Base-by-base conservation (phyloP, 1,140 invertebrate species). In the Himalopsyche phryganea region DNA sequence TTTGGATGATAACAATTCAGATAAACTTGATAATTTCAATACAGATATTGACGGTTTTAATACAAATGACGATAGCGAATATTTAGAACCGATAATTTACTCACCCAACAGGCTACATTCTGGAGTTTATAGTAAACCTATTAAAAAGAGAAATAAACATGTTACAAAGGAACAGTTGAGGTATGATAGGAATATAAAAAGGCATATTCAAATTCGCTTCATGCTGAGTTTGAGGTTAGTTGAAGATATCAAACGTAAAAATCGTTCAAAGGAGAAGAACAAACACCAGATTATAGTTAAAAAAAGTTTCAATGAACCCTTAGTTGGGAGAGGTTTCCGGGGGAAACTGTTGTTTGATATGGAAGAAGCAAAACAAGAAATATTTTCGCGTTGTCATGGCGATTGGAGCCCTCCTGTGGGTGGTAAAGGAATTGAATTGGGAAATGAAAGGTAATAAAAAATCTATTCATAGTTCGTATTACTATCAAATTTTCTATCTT, bases 211-310 rank as follows among this genome's bases (percentile, higher is more conserved):
- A 32, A 77, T 78, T 42, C 55, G 76, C 7, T 75, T 78, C 28
- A 77, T 78, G 76, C 60, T 78, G 42, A 77, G 75, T 4, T 58
- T 78, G 46, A 68, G 76, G 45, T 74, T 78, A 70, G 66, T 70
- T 11, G 65, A 72, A 48, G 76, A 77, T 38, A 72, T 76, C 49
- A 77, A 73, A 58, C 73, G 69, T 48, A 67, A 57, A 70, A 46
- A 33, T 67, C 65, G 52, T 44, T 18, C n/a, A 5, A 50, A 50
- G 32, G 42, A 17, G 18, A 35, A 50, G n/a, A 44, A 23, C 47
- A 14, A 14, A 10, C 2, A 14, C 7, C 7, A 13, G 6, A 13
- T 19, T 11, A 9, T 32, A 23, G 23, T n/a, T 1, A 47, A 35
- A 49, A 50, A 4, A 38, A 42, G 13, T 52, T 46, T 17, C 67